Conservation (phyloP, 2,888 invertebrate genomes). For the Osedax frankpressi region DNA sequence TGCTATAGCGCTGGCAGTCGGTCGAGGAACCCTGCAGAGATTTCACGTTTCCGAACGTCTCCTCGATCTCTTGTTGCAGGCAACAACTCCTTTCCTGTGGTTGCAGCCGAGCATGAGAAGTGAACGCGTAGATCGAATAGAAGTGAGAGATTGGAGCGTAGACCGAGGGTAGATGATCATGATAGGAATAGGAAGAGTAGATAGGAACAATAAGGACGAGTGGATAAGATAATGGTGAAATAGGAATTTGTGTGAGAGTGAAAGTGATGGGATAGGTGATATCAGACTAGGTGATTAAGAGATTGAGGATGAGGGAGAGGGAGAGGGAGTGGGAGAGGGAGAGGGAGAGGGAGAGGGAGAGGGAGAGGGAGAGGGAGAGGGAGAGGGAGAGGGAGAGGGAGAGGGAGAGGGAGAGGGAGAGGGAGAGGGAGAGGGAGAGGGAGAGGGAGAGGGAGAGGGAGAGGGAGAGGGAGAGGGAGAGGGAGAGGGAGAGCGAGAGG, state of each 20-base stretch:
- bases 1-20: constrained; percentile 43
- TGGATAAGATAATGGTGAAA: background rate
- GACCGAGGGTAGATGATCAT: background rate
- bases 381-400: background rate
- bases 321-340: background rate
- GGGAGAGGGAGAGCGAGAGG: constrained; percentile 3
- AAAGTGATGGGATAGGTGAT: background rate
- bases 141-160: background rate
- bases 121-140: background rate
- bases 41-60: constrained; percentile 44
- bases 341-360: background rate
- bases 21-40: constrained; percentile 43
- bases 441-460: background rate
- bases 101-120: background rate
- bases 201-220: background rate
- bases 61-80: constrained; percentile 44
- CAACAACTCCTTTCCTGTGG: constrained; percentile 41
- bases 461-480: constrained; percentile 11
- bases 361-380: background rate
- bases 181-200: background rate
- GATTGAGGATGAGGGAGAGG: constrained; percentile 1
- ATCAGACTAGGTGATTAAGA: no score
- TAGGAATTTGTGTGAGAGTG: background rate
- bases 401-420: background rate
- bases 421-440: background rate